Percentiles rank a stretch among this genome's conserved stretches.
Conservation (phyloP, 2,888 invertebrate genomes). For the Epinotia brunnichana region DNA sequence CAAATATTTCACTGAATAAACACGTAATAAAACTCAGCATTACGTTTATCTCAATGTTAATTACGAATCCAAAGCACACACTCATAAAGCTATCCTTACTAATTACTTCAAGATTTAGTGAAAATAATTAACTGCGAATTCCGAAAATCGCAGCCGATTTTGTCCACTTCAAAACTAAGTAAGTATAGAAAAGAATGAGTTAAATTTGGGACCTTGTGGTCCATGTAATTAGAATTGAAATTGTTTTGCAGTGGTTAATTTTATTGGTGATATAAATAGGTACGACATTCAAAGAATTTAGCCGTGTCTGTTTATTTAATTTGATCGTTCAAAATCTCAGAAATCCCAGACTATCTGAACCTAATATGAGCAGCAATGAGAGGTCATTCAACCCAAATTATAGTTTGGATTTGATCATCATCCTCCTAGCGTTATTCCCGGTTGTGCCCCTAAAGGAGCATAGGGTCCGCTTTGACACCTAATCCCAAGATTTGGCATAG, state of each 20-base stretch:
- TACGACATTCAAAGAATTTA: too few species aligned
- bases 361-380: too few species aligned
- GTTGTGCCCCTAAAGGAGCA: too few species aligned
- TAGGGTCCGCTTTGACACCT: too few species aligned
- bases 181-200: background rate
- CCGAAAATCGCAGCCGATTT: background rate
- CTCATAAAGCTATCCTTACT: conserved; percentile 10
- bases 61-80: conserved; percentile 1
- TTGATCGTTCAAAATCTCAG: too few species aligned
- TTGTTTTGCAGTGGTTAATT: background rate
- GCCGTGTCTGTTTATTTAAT: too few species aligned
- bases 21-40: background rate
- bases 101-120: background rate
- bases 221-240: background rate
- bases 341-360: too few species aligned
- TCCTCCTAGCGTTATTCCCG: too few species aligned
- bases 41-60: background rate
- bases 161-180: background rate
- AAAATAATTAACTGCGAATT: conserved; percentile 8
- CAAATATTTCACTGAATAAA: background rate
- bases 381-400: too few species aligned
- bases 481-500: too few species aligned
- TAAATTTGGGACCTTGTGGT: background rate
- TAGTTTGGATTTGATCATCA: too few species aligned
- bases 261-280: too few species aligned